phyloP scores from a whole-genome alignment of 2,797 vertebrate genomes.

The Sebastes diaconus region DNA sequence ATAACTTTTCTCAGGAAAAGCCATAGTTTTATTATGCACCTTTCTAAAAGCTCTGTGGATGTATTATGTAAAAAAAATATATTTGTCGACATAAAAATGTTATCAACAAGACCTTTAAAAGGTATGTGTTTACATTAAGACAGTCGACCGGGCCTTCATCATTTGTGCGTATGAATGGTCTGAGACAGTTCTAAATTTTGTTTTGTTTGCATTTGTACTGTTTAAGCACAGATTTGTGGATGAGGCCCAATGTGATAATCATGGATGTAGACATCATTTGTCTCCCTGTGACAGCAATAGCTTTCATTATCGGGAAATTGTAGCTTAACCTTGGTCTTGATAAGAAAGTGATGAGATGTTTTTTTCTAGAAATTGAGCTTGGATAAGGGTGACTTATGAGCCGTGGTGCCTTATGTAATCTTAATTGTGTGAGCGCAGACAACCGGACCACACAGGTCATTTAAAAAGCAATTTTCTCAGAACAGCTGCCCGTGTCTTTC shows the following conservation, averaged over 20 bases:
- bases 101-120: no score
- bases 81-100: no score
- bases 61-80: no score
- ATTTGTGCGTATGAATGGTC: no score
- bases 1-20: no score
- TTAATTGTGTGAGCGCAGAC: slow-evolving; percentile 28
- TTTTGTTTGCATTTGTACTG: no score
- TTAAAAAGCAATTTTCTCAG: slow-evolving; percentile 54
- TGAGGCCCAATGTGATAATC: not conserved
- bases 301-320: slow-evolving; percentile 28
- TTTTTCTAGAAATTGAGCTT: not conserved
- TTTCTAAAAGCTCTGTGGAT: no score
- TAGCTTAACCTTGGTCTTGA: slow-evolving; percentile 25
- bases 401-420: slow-evolving; percentile 31
- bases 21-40: fast-evolving
- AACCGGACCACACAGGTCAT: slow-evolving; percentile 8
- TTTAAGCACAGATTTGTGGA: no score
- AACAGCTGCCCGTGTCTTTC: slow-evolving; percentile 25
- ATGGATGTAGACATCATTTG: not conserved
- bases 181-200: no score
- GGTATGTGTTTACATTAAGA: no score
- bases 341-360: slow-evolving; percentile 3
- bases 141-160: no score
- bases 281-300: slow-evolving; percentile 9
- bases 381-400: slow-evolving; percentile 11